phyloP scores from a whole-genome alignment of 2,888 invertebrate genomes.

The Lycaena phlaeas region DNA sequence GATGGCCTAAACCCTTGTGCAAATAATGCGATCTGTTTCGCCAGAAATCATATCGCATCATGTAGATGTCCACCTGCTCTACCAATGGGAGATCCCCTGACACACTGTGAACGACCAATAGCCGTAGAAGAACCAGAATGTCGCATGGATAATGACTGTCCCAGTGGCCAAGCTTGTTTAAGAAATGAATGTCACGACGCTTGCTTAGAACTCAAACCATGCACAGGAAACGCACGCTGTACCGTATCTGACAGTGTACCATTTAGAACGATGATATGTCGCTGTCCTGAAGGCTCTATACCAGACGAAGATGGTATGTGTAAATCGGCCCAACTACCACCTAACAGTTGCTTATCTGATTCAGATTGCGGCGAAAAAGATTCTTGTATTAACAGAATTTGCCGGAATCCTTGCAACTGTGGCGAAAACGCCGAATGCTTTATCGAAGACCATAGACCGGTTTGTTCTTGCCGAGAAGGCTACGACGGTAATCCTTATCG shows the following conservation, averaged over 20 bases:
- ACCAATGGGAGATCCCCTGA: slow-evolving; percentile 85
- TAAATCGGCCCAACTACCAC: slow-evolving; percentile 78
- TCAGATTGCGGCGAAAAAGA: slow-evolving; percentile 84
- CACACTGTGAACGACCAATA: slow-evolving; percentile 77
- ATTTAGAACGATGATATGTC: slow-evolving; percentile 89
- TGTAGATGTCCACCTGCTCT: slow-evolving; percentile 88
- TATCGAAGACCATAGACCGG: slow-evolving; percentile 87
- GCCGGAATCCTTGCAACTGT: slow-evolving; percentile 90
- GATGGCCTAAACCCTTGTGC: slow-evolving; percentile 82
- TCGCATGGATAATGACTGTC: slow-evolving; percentile 83
- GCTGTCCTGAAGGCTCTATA: slow-evolving; percentile 88
- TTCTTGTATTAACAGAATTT: slow-evolving; percentile 89
- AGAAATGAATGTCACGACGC: slow-evolving; percentile 85
- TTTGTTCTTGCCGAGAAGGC: slow-evolving; percentile 88
- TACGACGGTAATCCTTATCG: slow-evolving; percentile 91
- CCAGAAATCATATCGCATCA: slow-evolving; percentile 84
- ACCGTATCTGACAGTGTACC: slow-evolving; percentile 89
- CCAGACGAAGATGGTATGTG: slow-evolving; percentile 86
- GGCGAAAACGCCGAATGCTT: slow-evolving; percentile 88
- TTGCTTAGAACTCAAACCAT: slow-evolving; percentile 83
- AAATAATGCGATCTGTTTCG: slow-evolving; percentile 85
- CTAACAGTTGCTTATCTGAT: slow-evolving; percentile 85
- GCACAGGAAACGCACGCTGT: slow-evolving; percentile 82
- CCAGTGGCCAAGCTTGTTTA: slow-evolving; percentile 86
- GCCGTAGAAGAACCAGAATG: slow-evolving; percentile 78